A percentile compares a stretch with the other conserved stretches of the same genome.
Evolutionary conservation across 2,797 vertebrate genomes (phyloP).

Genomic region (Lepilemur septentrionalis): DNA sequence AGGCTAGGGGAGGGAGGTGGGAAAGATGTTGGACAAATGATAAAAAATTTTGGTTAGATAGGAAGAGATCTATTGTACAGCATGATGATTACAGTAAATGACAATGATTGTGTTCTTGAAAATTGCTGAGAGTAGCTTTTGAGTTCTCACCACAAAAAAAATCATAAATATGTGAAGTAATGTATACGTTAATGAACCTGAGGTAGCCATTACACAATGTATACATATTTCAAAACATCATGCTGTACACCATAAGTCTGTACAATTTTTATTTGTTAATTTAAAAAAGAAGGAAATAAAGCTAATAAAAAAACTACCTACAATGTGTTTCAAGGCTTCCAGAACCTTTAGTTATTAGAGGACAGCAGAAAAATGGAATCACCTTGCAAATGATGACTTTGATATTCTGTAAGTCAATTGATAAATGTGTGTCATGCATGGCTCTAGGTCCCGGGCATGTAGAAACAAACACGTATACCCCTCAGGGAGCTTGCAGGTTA

Average conservation of each 20-base stretch:
- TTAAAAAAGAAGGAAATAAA: background rate
- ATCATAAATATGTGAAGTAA: background rate
- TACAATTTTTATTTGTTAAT: background rate
- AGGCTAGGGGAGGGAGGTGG: accelerated
- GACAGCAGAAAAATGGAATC: background rate
- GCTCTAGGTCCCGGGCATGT: background rate
- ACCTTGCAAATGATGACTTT: background rate
- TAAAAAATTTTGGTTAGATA: background rate
- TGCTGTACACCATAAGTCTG: background rate
- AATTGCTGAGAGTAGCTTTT: background rate
- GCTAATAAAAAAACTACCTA: background rate
- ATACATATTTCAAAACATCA: background rate
- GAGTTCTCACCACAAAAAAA: background rate
- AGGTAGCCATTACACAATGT: background rate
- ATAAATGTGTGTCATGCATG: background rate
- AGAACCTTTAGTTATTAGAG: background rate
- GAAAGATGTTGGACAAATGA: background rate
- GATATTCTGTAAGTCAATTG: background rate
- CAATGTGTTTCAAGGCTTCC: background rate
- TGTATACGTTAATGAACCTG: background rate
- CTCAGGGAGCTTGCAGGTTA: background rate
- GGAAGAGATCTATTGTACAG: background rate
- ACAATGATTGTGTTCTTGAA: background rate
- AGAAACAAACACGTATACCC: background rate
- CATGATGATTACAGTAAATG: background rate